Evolutionary conservation across 2,888 invertebrate genomes (phyloP).

Genomic region (Calameuta pallipes): DNA sequence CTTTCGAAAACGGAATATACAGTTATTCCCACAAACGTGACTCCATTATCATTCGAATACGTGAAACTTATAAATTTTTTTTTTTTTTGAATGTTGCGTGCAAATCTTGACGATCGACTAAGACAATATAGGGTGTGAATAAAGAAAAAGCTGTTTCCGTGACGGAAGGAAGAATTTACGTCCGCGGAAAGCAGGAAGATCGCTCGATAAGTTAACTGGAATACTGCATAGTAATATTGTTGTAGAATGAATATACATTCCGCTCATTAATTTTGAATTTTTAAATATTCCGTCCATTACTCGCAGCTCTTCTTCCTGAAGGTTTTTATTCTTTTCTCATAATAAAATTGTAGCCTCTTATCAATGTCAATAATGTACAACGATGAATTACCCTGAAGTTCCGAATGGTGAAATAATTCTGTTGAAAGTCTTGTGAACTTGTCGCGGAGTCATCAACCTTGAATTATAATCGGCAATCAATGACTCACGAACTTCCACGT

Average conservation of each 20-base stretch:
- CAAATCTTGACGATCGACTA: background rate
- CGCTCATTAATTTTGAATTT: background rate
- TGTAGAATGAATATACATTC: background rate
- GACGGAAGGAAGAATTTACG: background rate
- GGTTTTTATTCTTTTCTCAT: background rate
- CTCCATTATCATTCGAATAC: background rate
- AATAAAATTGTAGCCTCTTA: background rate
- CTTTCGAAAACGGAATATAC: background rate
- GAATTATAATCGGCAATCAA: background rate
- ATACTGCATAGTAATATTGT: background rate
- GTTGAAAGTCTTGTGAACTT: background rate
- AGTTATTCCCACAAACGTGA: background rate
- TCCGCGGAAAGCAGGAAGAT: background rate
- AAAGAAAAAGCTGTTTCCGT: background rate
- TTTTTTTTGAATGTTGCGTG: background rate
- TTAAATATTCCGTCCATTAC: background rate
- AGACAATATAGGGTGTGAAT: background rate
- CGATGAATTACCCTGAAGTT: background rate
- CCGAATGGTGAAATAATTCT: background rate
- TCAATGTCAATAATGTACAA: background rate
- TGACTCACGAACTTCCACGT: background rate
- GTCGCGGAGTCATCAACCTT: background rate
- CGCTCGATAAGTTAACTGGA: background rate
- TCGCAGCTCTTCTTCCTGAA: background rate
- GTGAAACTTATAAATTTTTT: background rate